Percentiles rank a stretch among this genome's conserved stretches.
Conservation (phyloP, 2,113 vertebrate genomes). For the Dendrocopos noguchii region DNA sequence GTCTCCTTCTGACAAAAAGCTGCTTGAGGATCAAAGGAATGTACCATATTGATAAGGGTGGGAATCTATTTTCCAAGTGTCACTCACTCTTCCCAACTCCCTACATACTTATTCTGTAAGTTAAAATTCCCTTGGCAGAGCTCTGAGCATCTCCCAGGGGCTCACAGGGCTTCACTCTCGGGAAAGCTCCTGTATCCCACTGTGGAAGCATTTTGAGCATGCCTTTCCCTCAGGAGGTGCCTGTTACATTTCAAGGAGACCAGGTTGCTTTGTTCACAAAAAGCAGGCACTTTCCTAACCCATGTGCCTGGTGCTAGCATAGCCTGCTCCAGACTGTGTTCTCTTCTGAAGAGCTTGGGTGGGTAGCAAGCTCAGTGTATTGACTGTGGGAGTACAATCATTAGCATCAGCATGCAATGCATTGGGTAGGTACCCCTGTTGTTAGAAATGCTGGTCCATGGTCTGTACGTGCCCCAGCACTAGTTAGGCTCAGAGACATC, state of each 20-base stretch:
- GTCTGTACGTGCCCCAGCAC: background rate
- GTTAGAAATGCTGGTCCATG: background rate
- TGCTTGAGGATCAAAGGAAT: background rate
- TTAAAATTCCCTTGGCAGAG: background rate
- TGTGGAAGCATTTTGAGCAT: background rate
- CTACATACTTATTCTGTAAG: accelerated
- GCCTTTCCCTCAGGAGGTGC: background rate
- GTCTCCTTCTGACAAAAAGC: background rate
- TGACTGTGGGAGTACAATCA: background rate
- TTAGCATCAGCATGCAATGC: accelerated
- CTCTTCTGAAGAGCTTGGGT: background rate
- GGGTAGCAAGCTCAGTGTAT: background rate
- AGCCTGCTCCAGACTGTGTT: background rate
- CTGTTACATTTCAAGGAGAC: background rate
- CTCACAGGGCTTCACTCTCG: background rate
- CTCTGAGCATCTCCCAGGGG: background rate
- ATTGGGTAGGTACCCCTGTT: too few relatives aligned
- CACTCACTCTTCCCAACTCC: background rate
- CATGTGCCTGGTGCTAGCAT: accelerated
- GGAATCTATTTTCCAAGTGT: background rate
- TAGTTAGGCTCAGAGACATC: background rate
- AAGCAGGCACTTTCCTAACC: background rate
- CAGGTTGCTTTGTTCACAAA: background rate
- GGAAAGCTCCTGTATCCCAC: background rate
- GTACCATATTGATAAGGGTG: background rate